Evolutionary conservation across 2,113 vertebrate genomes (phyloP).

Genomic region (Garra rufa): DNA sequence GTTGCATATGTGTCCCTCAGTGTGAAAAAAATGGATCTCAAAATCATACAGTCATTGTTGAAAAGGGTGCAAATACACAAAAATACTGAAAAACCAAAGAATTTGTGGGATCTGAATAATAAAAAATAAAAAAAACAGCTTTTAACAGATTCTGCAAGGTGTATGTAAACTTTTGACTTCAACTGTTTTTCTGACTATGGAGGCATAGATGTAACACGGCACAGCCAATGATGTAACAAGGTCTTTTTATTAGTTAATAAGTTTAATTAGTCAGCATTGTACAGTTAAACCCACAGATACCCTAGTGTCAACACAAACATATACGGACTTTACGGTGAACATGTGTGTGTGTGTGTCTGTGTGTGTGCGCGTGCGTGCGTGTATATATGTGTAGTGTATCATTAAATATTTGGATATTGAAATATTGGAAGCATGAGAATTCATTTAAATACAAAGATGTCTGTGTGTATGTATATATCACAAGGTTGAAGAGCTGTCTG

Average conservation of each 20-base stretch:
- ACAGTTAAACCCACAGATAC: slow-evolving; percentile 82
- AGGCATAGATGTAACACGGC: not conserved
- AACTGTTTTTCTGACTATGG: not conserved
- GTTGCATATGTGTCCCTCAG: too few species aligned
- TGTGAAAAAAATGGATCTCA: too few species aligned
- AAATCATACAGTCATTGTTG: too few species aligned
- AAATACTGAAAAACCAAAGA: too few species aligned
- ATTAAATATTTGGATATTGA: slow-evolving; percentile 61
- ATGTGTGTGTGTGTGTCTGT: slow-evolving; percentile 66
- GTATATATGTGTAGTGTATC: slow-evolving; percentile 67
- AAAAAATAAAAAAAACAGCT: too few species aligned
- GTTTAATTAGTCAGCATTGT: slow-evolving; percentile 81
- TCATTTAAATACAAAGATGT: slow-evolving; percentile 46
- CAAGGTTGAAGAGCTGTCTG: slow-evolving; percentile 26
- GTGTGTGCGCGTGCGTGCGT: not conserved
- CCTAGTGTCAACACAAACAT: slow-evolving; percentile 81
- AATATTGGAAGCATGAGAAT: slow-evolving; percentile 63
- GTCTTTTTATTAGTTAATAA: slow-evolving; percentile 76
- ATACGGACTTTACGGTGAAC: slow-evolving; percentile 79
- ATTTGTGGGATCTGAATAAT: too few species aligned
- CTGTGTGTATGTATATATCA: slow-evolving; percentile 38
- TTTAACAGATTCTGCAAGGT: too few species aligned
- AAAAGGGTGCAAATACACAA: too few species aligned
- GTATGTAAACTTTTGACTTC: too few species aligned
- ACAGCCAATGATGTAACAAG: slow-evolving; percentile 73